These are phyloP conservation scores for Otocyon megalotis DNA, from an alignment of 2,113 vertebrate genomes.

Conservation along the genomic window DNA sequence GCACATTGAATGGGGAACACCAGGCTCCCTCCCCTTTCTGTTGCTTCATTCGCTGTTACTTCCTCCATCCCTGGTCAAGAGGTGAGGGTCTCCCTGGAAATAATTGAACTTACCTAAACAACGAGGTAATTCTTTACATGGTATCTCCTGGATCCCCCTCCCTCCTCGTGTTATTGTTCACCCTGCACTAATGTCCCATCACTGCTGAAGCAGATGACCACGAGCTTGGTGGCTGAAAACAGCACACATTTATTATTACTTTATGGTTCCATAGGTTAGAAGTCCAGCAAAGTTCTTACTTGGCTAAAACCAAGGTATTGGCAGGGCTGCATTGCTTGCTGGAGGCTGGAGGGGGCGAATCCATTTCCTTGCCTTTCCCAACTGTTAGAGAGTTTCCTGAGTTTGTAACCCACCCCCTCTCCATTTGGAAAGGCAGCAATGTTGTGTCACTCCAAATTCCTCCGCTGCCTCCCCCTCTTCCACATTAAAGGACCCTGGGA, in stretches of 20 bases:
- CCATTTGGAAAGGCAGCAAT: not conserved
- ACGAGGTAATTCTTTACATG: not conserved
- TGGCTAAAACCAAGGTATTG: not conserved
- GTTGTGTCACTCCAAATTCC: fast-evolving
- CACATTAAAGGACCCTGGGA: not conserved
- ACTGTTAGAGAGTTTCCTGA: not conserved
- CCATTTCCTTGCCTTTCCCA: not conserved
- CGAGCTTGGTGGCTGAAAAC: not conserved
- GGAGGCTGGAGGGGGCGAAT: too few species aligned
- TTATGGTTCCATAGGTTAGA: not conserved
- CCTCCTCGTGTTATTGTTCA: not conserved
- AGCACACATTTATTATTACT: not conserved
- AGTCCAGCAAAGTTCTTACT: not conserved
- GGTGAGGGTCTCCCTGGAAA: not conserved
- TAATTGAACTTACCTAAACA: not conserved
- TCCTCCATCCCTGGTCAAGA: not conserved
- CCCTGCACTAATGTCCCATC: not conserved
- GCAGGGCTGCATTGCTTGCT: not conserved
- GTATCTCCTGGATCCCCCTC: not conserved
- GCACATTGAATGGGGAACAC: not conserved
- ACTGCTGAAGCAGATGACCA: not conserved
- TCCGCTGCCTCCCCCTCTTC: not conserved
- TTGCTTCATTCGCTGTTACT: not conserved
- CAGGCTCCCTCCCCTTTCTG: not conserved
- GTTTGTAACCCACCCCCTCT: not conserved